Conservation (phyloP, 2,888 invertebrate species). For the Aradus depressus region DNA sequence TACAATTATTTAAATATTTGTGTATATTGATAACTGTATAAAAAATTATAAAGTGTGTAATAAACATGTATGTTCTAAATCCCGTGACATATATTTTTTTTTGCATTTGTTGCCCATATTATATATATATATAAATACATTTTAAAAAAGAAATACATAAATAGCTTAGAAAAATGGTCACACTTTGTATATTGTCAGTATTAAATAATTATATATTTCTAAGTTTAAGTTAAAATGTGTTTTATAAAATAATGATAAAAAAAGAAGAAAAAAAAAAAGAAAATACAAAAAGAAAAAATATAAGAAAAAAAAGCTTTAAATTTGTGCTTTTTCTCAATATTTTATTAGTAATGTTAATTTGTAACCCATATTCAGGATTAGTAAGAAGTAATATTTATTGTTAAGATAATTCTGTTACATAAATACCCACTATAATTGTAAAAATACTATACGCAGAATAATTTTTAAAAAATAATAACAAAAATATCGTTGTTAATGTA, state of each 20-base stretch:
- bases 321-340: too few species aligned
- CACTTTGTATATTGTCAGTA: constrained; percentile 6
- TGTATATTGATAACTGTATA: constrained; percentile 16
- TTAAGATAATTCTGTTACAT: background rate
- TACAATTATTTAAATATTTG: constrained; percentile 3
- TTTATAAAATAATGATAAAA: too few species aligned
- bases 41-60: constrained; percentile 13
- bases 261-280: too few species aligned
- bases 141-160: too few species aligned
- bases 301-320: too few species aligned
- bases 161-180: background rate
- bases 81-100: constrained; percentile 12
- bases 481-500: too few species aligned
- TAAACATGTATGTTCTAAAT: constrained; percentile 11
- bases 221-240: background rate
- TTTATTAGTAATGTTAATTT: too few species aligned
- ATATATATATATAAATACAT: too few species aligned
- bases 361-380: background rate
- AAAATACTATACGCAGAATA: constrained; percentile 12
- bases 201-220: background rate
- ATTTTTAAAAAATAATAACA: constrained; percentile 11
- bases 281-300: too few species aligned
- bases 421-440: background rate
- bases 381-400: constrained; percentile 7
- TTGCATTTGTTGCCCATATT: constrained; percentile 7